A percentile compares a stretch with the other conserved stretches of the same genome.
These are phyloP conservation scores for Nycticryphes semicollaris DNA, from an alignment of 2,113 vertebrate species.

Conservation along the genomic window DNA sequence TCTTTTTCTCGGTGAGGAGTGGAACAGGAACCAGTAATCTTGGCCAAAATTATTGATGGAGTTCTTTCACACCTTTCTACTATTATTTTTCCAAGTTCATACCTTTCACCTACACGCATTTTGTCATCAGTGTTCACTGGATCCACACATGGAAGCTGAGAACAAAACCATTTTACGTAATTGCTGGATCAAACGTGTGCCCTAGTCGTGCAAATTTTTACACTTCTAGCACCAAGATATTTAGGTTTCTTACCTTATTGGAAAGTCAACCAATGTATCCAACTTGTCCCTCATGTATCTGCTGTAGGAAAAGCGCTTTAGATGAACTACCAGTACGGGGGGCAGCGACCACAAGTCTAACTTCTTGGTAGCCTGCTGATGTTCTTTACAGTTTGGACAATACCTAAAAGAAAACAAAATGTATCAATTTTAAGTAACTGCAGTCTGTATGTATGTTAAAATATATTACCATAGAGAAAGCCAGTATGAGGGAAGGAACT, in stretches of 20 bases:
- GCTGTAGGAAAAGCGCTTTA: constrained; percentile 98
- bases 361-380: constrained; percentile 98
- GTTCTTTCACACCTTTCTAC: neutral
- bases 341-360: constrained; percentile 96
- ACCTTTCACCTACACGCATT: neutral
- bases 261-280: constrained; percentile 96
- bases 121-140: neutral
- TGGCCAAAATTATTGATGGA: neutral
- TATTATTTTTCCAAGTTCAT: neutral
- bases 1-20: neutral
- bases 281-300: constrained; percentile 99
- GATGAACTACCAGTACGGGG: constrained; percentile 93
- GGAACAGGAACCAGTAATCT: neutral
- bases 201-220: neutral
- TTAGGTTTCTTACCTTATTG: constrained; percentile 78
- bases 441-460: rapidly evolving
- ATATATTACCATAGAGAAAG: neutral
- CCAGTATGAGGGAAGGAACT: neutral
- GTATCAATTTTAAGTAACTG: neutral
- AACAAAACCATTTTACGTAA: neutral
- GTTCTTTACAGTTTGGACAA: constrained; percentile 98
- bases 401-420: constrained; percentile 81
- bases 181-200: neutral
- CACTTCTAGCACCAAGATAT: neutral
- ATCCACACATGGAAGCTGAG: neutral